phyloP scores from a whole-genome alignment of 2,797 vertebrate species.

The Toxotes lorentzi region DNA sequence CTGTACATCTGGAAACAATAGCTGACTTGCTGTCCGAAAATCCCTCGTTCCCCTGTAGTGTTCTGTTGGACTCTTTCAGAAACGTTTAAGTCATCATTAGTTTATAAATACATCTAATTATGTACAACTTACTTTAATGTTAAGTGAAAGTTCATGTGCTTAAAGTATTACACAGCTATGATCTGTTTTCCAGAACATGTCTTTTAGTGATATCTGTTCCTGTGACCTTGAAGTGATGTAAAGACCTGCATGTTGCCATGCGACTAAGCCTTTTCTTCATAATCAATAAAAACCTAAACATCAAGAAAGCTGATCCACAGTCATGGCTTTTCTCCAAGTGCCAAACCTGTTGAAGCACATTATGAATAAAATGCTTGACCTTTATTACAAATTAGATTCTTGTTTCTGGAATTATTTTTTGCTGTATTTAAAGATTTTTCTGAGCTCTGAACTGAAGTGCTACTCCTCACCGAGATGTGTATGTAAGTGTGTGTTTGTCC shows the following conservation, averaged over 20 bases:
- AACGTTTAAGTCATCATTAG: background rate
- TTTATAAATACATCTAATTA: too few species aligned
- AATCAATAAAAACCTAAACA: background rate
- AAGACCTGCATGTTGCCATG: too few species aligned
- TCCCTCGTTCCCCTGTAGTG: slow-evolving; percentile 8
- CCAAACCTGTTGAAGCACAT: background rate
- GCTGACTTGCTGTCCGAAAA: slow-evolving; percentile 23
- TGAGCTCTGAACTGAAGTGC: background rate
- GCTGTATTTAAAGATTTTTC: background rate
- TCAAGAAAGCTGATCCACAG: too few species aligned
- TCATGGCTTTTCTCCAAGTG: background rate
- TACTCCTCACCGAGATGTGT: background rate
- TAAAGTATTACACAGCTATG: too few species aligned
- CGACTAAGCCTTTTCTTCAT: background rate
- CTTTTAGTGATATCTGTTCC: too few species aligned
- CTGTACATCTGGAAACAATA: slow-evolving; percentile 16
- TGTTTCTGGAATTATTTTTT: too few species aligned
- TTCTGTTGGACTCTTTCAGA: background rate
- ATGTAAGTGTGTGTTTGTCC: background rate
- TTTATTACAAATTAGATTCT: background rate
- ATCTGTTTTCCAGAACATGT: too few species aligned
- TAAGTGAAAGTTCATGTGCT: too few species aligned
- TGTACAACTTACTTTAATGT: too few species aligned
- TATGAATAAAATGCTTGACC: too few species aligned
- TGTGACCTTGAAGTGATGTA: too few species aligned